Evolutionary conservation across 2,113 vertebrate species (phyloP).

Genomic region (Hassar affinis): DNA sequence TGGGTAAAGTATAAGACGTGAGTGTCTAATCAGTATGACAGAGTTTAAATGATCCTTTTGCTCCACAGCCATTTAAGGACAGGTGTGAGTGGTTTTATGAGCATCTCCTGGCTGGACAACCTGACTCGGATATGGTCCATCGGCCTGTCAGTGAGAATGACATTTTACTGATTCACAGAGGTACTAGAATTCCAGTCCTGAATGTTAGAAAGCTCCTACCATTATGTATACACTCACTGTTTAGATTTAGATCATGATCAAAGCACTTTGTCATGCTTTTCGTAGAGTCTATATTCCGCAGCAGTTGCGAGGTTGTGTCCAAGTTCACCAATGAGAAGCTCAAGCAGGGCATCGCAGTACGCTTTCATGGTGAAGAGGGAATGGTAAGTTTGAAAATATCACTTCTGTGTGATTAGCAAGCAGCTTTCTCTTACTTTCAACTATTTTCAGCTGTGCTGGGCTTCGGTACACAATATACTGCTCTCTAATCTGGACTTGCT

Average conservation of each 20-base stretch:
- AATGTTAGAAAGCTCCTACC: neutral
- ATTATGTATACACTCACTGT: constrained; percentile 15
- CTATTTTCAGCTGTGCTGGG: constrained; percentile 24
- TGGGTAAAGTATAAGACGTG: neutral
- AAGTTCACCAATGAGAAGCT: constrained; percentile 95
- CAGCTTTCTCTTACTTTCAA: neutral
- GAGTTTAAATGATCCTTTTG: constrained; percentile 28
- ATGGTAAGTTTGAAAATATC: constrained; percentile 79
- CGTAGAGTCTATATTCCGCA: constrained; percentile 96
- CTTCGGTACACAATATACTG: neutral
- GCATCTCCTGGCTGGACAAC: constrained; percentile 87
- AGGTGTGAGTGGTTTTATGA: constrained; percentile 99
- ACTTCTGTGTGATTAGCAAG: neutral
- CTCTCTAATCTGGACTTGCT: neutral
- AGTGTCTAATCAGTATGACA: neutral
- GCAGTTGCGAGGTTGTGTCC: constrained; percentile 98
- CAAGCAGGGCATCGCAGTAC: constrained; percentile 95
- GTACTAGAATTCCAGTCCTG: constrained; percentile 66
- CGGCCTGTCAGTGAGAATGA: constrained; percentile 95
- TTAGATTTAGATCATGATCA: neutral
- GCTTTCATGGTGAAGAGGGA: constrained; percentile 97
- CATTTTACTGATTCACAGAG: constrained; percentile 94
- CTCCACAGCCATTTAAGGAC: constrained; percentile 91
- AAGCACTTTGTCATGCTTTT: constrained; percentile 5
- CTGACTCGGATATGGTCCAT: constrained; percentile 96